Conservation (phyloP, 2,888 invertebrate species). For the Dicyrtoma fusca region DNA sequence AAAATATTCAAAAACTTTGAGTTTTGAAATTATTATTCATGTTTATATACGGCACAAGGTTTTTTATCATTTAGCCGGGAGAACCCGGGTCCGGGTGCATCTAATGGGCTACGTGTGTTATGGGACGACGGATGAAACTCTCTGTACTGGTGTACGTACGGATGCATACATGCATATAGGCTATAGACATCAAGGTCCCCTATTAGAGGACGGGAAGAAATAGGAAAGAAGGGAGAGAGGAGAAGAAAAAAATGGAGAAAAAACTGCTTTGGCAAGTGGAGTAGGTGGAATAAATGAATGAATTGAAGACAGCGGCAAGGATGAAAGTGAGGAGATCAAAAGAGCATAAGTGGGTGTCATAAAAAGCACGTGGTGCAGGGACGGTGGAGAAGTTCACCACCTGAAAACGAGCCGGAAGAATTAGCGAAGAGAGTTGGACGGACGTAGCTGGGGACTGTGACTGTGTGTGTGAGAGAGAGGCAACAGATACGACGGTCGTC, state of each 20-base stretch:
- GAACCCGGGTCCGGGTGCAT: no score
- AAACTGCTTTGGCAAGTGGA: background rate
- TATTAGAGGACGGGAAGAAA: background rate
- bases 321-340: constrained; percentile 35
- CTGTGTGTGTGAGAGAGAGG: background rate
- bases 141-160: no score
- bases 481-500: constrained; percentile 13
- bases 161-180: no score
- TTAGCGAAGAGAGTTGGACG: constrained; percentile 17
- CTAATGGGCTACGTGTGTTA: no score
- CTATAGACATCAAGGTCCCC: no score
- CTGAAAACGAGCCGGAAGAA: constrained; percentile 37
- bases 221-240: background rate
- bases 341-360: constrained; percentile 43
- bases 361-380: constrained; percentile 44
- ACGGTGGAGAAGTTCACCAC: constrained; percentile 25
- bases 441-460: background rate
- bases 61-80: no score
- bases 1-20: no score
- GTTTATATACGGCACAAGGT: no score
- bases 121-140: no score
- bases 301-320: constrained; percentile 10
- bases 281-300: constrained; percentile 23
- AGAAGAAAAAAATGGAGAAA: background rate
- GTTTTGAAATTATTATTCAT: no score